Evolutionary conservation across 2,113 vertebrate species (phyloP), one percentile per base, ranked within the genome.

Genomic region (Pionites leucogaster): DNA sequence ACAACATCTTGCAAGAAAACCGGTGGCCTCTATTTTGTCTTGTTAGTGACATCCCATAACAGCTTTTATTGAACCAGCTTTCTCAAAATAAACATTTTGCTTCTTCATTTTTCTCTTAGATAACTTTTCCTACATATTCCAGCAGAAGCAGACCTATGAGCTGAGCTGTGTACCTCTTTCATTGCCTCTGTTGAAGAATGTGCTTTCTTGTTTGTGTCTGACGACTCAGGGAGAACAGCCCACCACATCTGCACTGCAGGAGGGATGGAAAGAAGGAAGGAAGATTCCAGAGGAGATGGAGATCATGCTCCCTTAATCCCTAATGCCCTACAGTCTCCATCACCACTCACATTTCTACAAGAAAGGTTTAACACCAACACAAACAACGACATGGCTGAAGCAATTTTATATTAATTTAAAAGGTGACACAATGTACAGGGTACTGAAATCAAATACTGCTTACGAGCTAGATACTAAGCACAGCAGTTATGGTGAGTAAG

Each of bases 391-490:
- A 16, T 3, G 1, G 33, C 49, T 46, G 70, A 10, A 80, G 52
- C 47, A 17, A 28, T 49, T 89, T 74, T 80, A 20, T 69, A 67
- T 85, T 49, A 9, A 62, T 91, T 90, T 91, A 22, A 86, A 87
- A 77, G 37, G 53, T 50, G 53, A 41, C 37, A 60, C 35, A 28
- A 75, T 13, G 41, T 37, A 37, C 63, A 39, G n/a, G 37, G 37
- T 49, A 50, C 47, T 84, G 86, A 75, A 92, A 95, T 78, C 91
- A 72, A 88, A 67, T 78, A 75, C 68, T 47, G 52, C 78, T 89
- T 91, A 94, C 49, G 88, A 82, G 91, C 57, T 62, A 72, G 81
- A 42, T 85, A 92, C 70, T 84, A 87, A 94, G 67, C 82, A 90
- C 67, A 67, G 75, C 44, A 65, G 71, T 94, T 96, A 90, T 2